Conservation (phyloP, 2,797 vertebrate species). For the Ficedula albicollis region DNA sequence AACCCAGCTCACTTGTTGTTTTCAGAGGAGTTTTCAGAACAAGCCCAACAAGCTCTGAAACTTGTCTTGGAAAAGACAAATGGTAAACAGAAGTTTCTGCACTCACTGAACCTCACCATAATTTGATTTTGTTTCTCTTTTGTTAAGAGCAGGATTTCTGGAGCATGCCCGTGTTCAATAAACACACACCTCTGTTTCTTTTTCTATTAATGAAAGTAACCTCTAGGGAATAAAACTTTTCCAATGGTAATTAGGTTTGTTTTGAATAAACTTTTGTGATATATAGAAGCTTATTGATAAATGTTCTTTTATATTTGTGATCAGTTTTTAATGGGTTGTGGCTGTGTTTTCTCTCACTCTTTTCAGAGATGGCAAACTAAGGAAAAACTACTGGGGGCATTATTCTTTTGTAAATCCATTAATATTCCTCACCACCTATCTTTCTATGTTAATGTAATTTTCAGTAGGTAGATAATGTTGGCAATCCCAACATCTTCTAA, state of each 20-base stretch:
- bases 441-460: not conserved
- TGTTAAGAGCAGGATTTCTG: not conserved
- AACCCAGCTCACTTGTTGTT: not conserved
- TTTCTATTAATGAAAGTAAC: not conserved
- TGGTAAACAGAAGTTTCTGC: not conserved
- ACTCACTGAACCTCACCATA: not conserved
- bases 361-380: not conserved
- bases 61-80: not conserved
- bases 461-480: not conserved
- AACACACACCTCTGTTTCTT: not conserved
- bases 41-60: not conserved
- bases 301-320: not conserved
- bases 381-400: not conserved
- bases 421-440: not conserved
- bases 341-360: not conserved
- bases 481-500: not conserved
- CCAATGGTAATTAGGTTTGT: not conserved
- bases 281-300: not conserved
- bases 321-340: not conserved
- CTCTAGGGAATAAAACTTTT: not conserved
- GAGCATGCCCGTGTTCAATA: not conserved
- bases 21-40: not conserved
- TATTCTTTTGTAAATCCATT: not conserved
- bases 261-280: not conserved
- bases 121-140: constrained; percentile 19